Evolutionary conservation across 2,113 vertebrate genomes (phyloP), one percentile per base, ranked within the genome.

Genomic region (Struthidea cinerea): DNA sequence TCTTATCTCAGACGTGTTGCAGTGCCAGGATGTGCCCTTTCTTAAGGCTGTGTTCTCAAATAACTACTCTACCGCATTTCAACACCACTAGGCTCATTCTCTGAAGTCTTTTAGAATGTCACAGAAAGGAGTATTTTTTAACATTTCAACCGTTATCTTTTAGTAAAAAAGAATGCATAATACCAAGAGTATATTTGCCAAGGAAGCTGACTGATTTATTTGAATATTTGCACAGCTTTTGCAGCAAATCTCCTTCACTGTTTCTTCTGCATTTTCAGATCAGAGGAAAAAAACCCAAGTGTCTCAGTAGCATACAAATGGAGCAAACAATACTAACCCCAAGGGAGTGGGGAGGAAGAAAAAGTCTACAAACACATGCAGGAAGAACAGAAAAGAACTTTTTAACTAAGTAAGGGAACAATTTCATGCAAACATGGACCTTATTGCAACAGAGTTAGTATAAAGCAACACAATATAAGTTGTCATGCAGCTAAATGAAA

Each of bases 171-270:
- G 79, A 78, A 92, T 44, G 42, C 20, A 11, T 87, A 95, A 91
- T 65, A 80, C 78, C 71, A 80, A 84, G 59, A 96, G 75, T 33
- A 19, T 91, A 90, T 96, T 94, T 97, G 86, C 87, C 44, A 81
- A 86, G 78, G 53, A 96, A 84, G 78, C 65, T 57, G 59, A 30
- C 61, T 80, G 84, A 82, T 89, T 87, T 91, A 87, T 92, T 77
- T 87, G 68, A 95, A 93, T 95, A 90, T 95, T 96, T 96, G 95
- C 78, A 91, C 82, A 76, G 91, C 80, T 96, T 90, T 84, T 73
- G 73, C 76, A 76, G 84, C 71, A 91, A 91, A 96, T 89, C 91
- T 93, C 86, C 59, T 87, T 87, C 65, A 14, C 65, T 44, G 26
- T 77, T 94, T 83, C 78, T 86, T 96, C 81, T 65, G 81, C 75